Base-by-base conservation (phyloP, 2,888 invertebrate species). In the Chrysopilus asiliformis region DNA sequence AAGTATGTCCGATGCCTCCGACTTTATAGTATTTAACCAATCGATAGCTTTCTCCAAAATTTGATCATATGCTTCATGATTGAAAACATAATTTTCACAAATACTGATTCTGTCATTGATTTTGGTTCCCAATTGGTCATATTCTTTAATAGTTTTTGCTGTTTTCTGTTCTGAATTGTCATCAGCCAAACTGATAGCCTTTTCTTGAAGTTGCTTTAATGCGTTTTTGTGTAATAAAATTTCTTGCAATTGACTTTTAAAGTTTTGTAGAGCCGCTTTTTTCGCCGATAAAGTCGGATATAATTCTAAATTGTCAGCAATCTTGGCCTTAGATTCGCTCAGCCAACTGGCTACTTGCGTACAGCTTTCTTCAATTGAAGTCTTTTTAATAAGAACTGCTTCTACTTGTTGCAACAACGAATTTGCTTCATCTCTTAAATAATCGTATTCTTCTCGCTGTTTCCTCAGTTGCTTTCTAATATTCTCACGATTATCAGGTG, bases 291-390 rank as follows among this genome's bases (percentile, higher is more conserved):
- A 66, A 1, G 80, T 83, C 2, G 87, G 74, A 50, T 85, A 76
- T 4, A 85, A 61, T 45, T 79, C 76, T 35, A 76, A 70, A 34
- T 75, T 76, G 25, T 76, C 74, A 2, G 77, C 73, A 22, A 89
- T 67, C 53, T 81, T 81, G 32, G 72, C 71, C 55, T 83, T 80
- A 1, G 76, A 74, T 48, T 89, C 89, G 37, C 72, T 70, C 18
- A 94, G 71, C 85, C 93, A 94, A 53, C 79, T 76, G 46, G 80
- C 78, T 6, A 91, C 78, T 69, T 90, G 89, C 31, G 79, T 78
- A 47, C 85, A 82, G 43, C 86, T 89, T 49, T 93, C 91, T 56
- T 93, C 91, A 57, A 94, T 89, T 2, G 90, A 89, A 4, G 87
- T 85, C 59, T 91, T 74, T 50, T 91, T 87, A 56, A 90, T 81